A percentile compares a stretch with the other conserved stretches of the same genome.
Evolutionary conservation across 2,888 invertebrate genomes (phyloP).

Genomic region (Nemotelus pantherinus): DNA sequence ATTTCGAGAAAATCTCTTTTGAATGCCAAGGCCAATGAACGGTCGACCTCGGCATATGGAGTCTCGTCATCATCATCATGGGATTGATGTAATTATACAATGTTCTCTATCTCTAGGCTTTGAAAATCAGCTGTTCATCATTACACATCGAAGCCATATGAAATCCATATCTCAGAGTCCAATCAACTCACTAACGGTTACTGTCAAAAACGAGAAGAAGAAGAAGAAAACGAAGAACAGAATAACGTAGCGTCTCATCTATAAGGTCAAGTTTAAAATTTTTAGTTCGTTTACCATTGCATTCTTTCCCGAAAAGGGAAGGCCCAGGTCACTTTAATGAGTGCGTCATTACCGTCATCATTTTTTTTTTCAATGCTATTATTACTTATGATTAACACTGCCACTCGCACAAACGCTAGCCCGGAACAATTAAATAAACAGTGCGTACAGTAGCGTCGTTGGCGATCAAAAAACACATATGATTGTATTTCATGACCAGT

Average conservation of each 20-base stretch:
- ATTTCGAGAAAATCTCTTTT: constrained; percentile 37
- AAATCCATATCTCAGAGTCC: not conserved
- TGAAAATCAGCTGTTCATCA: constrained; percentile 21
- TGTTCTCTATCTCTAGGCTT: not conserved
- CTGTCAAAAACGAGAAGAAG: too few species aligned
- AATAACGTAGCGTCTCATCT: not conserved
- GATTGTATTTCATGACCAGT: too few species aligned
- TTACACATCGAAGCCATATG: not conserved
- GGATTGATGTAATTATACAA: constrained; percentile 22
- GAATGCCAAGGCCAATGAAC: constrained; percentile 50
- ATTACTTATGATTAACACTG: not conserved
- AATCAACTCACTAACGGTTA: constrained; percentile 17
- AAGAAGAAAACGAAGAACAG: not conserved
- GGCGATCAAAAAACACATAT: too few species aligned
- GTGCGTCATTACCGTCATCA: not conserved
- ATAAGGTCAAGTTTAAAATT: constrained; percentile 34
- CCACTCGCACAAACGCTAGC: not conserved
- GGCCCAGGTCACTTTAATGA: not conserved
- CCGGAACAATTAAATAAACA: too few species aligned
- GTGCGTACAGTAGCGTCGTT: too few species aligned
- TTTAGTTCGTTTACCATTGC: not conserved
- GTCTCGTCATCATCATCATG: not conserved
- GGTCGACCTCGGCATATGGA: constrained; percentile 39
- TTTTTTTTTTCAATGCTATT: too few species aligned
- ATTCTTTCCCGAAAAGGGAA: not conserved